Evolutionary conservation across 92 coral and sea anemone species (phyloP), one percentile per base, ranked within the genome.

Genomic region (Epizoanthus fatuus): DNA sequence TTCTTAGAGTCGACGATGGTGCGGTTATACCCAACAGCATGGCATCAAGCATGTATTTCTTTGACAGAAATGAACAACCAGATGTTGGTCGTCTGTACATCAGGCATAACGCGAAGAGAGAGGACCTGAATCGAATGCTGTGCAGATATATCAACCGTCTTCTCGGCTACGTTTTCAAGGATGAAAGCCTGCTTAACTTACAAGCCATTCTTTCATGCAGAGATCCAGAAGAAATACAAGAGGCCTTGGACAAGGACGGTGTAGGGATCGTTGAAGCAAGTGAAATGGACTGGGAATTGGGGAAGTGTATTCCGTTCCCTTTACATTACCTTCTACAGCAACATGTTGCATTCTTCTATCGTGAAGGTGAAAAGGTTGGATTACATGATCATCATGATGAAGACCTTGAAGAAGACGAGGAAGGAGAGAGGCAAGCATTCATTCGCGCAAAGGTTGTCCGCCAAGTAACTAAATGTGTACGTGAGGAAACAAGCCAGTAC

Each of bases 341-440:
- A 65, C 74, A 59, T 59, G 91, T 63, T 55, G 85, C 86, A 63
- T 93, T 95, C 53, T 81, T 80, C 19, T 95, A 93, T 59, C 94
- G 94, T 54, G 66, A 54, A 15, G 91, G 88, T 2, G 98, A 95
- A 82, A 84, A 64, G 14, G 98, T 95, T 25, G 98, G 94, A 9
- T 95, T 42, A 60, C 88, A 44, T 40, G 75, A 44, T 3, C 15
- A 17, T 16, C 29, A 7, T 17, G 37, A 3, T 3, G n/a, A 13
- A 29, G 7, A 17, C 39, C 42, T 5, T 15, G 55, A 15, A 15
- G 17, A 42, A 6, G 55, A 42, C 38, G 9, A 40, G 1, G 54
- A 6, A 0, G 45, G 37, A 4, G 74, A 35, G 35, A 53, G 37
- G 15, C 8, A 2, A n/a, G 4, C 2, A 13, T 45, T 6, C 12